Conservation (phyloP, 2,113 vertebrate species). For the Hyperoodon ampullatus region DNA sequence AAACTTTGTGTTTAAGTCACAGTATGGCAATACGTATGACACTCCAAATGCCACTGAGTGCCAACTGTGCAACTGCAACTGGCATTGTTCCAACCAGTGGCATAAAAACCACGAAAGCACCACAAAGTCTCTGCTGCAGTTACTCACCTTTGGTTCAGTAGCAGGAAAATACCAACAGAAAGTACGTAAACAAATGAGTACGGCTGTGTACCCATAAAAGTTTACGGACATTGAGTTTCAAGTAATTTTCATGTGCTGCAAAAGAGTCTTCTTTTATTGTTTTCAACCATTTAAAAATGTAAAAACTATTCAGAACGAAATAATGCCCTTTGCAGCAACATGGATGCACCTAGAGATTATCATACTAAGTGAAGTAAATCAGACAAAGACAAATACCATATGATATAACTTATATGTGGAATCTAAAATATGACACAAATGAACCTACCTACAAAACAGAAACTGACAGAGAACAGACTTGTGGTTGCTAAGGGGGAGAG, state of each 20-base stretch:
- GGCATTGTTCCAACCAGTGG: not conserved
- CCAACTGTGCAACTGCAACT: not conserved
- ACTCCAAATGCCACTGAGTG: too few species aligned
- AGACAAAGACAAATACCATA: not conserved
- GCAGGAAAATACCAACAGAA: not conserved
- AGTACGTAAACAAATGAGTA: not conserved
- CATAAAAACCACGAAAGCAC: rapidly evolving
- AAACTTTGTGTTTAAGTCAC: not conserved
- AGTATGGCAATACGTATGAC: not conserved
- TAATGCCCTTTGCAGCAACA: not conserved
- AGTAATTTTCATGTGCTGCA: not conserved
- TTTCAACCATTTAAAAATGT: not conserved
- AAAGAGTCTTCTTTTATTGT: not conserved
- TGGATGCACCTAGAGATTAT: not conserved
- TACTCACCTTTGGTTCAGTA: not conserved
- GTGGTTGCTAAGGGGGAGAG: not conserved
- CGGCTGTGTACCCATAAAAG: not conserved
- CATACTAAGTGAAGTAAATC: not conserved
- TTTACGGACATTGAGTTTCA: not conserved
- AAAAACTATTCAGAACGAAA: not conserved
- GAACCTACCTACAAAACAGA: not conserved
- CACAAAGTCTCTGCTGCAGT: not conserved
- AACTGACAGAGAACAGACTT: not conserved
- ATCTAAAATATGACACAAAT: not conserved
- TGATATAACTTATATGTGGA: not conserved